Base-by-base conservation (phyloP, 2,797 vertebrate genomes). In the Pteronotus mesoamericanus region DNA sequence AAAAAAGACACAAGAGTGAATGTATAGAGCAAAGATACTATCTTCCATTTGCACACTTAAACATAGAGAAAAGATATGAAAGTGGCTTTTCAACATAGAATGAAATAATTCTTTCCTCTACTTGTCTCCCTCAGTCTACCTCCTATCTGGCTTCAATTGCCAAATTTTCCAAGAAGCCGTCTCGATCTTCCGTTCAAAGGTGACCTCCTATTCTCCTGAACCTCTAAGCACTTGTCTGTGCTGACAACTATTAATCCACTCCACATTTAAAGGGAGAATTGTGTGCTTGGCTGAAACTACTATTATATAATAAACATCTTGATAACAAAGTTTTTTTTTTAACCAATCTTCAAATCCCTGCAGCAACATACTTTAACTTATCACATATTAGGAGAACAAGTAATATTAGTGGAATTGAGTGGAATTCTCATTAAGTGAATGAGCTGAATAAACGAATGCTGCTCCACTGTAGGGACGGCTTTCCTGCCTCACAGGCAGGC, bases 401-500 rank as follows among this genome's bases (percentile, higher is more conserved):
- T 82, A 72, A 39, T 51, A 34, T 61, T 39, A 78, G 80, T n/a
- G n/a, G 32, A 84, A 72, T 32, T 89, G 29, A 61, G 3, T 59
- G 32, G 15, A 72, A 86, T 80, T 97, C 48, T 92, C 74, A 84
- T 37, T 89, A 72, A 83, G 32, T 80, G 61, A 89, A 86, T 75
- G 39, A 77, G 93, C 75, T 86, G 51, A 93, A 86, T 84, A 59
- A 66, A 66, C 3, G 6, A 86, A 90, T 48, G 57, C 55, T 51
- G 90, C 80, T 90, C 89, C 22, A 42, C 32, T 48, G 57, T 37
- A 42, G 15, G 57, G 75, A 80, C 61, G 95, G n/a, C 77, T 53
- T 75, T 71, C 48, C 51, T 80, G 72, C 92, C 46, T 97, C 48
- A n/a, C 53, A 44, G 44, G 75, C 75, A 57, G 44, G 71, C 80